These are phyloP conservation scores for Alces alces DNA, from an alignment of 2,113 vertebrate species.

Conservation along the genomic window DNA sequence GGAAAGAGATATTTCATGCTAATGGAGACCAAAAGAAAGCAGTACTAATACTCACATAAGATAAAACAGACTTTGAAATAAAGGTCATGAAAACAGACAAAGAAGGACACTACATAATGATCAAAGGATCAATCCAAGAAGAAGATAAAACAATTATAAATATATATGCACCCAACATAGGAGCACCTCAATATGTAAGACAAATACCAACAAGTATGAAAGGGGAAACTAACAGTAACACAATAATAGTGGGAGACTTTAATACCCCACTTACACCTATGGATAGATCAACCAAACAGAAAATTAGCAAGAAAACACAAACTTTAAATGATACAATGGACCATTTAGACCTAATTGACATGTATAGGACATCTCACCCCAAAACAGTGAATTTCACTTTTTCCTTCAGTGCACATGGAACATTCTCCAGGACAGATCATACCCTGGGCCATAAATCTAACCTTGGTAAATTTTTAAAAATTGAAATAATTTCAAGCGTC, in stretches of 20 bases:
- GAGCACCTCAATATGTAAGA: background rate
- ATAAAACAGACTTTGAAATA: background rate
- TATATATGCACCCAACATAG: background rate
- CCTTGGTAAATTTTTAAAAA: background rate
- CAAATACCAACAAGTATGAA: background rate
- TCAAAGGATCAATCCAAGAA: background rate
- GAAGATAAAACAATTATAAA: background rate
- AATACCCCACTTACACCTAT: background rate
- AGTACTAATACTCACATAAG: background rate
- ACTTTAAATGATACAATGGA: background rate
- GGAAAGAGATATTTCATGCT: background rate
- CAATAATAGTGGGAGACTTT: background rate
- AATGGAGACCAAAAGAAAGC: background rate
- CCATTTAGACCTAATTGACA: background rate
- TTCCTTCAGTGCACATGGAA: background rate
- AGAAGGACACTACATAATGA: background rate
- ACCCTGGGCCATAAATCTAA: background rate
- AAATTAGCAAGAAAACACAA: background rate
- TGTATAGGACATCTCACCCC: background rate
- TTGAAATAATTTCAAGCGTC: background rate
- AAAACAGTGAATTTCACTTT: background rate
- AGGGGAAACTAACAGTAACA: background rate
- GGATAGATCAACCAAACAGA: background rate
- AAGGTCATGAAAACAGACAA: background rate
- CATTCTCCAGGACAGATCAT: background rate